A percentile compares a stretch with the other conserved stretches of the same genome.
phyloP scores from a whole-genome alignment of 2,797 vertebrate genomes.

The Premnoplex brunnescens region DNA sequence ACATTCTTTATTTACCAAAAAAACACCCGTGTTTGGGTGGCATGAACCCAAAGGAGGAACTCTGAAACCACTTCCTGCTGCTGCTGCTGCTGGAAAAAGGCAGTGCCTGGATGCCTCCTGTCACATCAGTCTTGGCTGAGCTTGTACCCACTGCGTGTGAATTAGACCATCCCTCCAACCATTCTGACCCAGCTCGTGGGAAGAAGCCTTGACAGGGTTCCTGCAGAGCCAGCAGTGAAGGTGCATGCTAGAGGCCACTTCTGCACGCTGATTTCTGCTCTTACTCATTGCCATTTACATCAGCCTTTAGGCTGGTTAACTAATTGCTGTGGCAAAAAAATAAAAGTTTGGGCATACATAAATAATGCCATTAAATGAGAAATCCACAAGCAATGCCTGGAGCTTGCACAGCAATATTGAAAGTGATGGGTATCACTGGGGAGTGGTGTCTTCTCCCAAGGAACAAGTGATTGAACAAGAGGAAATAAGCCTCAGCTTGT shows the following conservation, averaged over 20 bases:
- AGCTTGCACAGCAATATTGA: neutral
- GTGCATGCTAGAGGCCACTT: neutral
- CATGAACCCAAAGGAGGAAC: neutral
- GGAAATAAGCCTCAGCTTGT: neutral
- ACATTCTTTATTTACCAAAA: neutral
- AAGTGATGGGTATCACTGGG: neutral
- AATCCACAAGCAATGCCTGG: rapidly evolving
- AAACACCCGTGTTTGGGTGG: neutral
- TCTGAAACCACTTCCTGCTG: neutral
- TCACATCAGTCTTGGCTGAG: neutral
- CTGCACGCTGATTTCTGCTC: neutral
- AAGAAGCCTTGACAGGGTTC: neutral
- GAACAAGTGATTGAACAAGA: neutral
- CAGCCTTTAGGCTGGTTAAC: neutral
- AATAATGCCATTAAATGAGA: neutral
- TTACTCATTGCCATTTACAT: neutral
- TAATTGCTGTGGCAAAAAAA: neutral
- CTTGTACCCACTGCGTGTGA: too few relatives aligned
- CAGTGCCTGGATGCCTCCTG: neutral
- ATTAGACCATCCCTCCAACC: neutral
- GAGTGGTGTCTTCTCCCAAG: neutral
- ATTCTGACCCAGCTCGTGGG: rapidly evolving
- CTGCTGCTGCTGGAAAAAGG: neutral
- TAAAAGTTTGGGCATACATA: neutral
- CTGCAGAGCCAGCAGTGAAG: neutral